Percentiles rank a stretch among this genome's conserved stretches.
phyloP scores from a whole-genome alignment of 2,113 vertebrate species.

The Festucalex cinctus region DNA sequence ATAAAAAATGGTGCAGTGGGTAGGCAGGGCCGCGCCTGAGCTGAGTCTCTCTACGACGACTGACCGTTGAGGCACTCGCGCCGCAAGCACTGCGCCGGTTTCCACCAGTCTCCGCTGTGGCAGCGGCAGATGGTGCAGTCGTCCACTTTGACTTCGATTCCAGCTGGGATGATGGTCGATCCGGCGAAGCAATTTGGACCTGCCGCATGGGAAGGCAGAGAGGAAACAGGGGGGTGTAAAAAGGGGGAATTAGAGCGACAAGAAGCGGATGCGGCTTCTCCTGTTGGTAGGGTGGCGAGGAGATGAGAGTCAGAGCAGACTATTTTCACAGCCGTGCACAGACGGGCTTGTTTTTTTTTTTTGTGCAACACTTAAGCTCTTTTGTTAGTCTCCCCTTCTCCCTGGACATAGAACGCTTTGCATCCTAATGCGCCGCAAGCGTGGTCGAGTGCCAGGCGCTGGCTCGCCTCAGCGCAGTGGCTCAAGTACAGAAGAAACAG shows the following conservation, averaged over 20 bases:
- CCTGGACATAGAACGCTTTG: constrained; percentile 69
- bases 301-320: constrained; percentile 64
- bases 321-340: constrained; percentile 73
- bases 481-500: constrained; percentile 54
- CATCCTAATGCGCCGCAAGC: constrained; percentile 70
- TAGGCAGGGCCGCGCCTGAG: constrained; percentile 59
- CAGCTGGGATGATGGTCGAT: constrained; percentile 96
- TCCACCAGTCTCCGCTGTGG: constrained; percentile 99
- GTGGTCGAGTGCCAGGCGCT: constrained; percentile 62
- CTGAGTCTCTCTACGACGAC: constrained; percentile 79
- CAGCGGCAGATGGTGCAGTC: constrained; percentile 99
- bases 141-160: constrained; percentile 98
- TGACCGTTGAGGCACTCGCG: constrained; percentile 96
- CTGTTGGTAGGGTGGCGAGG: constrained; percentile 49
- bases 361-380: constrained; percentile 75
- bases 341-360: constrained; percentile 77
- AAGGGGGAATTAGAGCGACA: constrained; percentile 51
- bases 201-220: constrained; percentile 66
- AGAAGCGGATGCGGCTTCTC: constrained; percentile 52
- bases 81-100: constrained; percentile 95
- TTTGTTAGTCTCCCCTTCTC: constrained; percentile 72
- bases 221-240: constrained; percentile 37
- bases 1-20: constrained; percentile 59
- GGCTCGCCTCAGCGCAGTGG: constrained; percentile 62
- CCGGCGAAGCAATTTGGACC: constrained; percentile 99